Evolutionary conservation across 92 coral and sea anemone genomes (phyloP), one percentile per base, ranked within the genome.

Genomic region (Palythoa grandiflora): DNA sequence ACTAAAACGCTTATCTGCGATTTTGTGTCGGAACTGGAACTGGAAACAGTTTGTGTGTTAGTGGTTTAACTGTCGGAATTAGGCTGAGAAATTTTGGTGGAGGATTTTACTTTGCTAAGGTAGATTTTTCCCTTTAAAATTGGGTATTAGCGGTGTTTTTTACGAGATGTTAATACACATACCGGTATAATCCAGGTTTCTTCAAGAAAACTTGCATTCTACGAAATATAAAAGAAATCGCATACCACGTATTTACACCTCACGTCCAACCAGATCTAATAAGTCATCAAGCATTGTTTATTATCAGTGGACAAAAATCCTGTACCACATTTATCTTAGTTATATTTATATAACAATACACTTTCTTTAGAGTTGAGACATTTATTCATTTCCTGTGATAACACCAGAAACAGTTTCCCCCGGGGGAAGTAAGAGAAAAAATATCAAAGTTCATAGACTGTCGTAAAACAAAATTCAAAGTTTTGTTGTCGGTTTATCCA

Each of bases 121-220:
- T 14, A 59, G 4, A 5, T 15, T 59, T n/a, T 5, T 0, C 16
- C 4, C 65, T 59, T 59, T 12, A 15, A 44, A 44, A 8, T 15
- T 59, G 16, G n/a, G 19, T 12, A 59, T 59, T n/a, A 59, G 6
- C 65, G 14, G n/a, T 13, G n/a, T 4, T 20, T 13, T n/a, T 14
- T 13, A 15, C 2, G n/a, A 6, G 10, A 48, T 1, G 48, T 47
- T 21, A 47, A 50, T 2, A 36, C 73, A 91, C 96, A 87, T 78
- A 94, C 98, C 36, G 98, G 98, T 68, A 93, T 93, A 11, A 91
- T 78, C 95, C 98, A 94, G 15, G 94, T 87, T 77, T 94, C 98
- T n/a, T 91, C 95, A 72, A 94, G 89, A 84, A 93, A 94, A 85
- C 93, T 90, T 89, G 94, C 83, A 84, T 93, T 94, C 98, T 94